These are phyloP conservation scores for Sceliomorpha sp. DNA, from an alignment of 2,888 invertebrate species.

Conservation along the genomic window DNA sequence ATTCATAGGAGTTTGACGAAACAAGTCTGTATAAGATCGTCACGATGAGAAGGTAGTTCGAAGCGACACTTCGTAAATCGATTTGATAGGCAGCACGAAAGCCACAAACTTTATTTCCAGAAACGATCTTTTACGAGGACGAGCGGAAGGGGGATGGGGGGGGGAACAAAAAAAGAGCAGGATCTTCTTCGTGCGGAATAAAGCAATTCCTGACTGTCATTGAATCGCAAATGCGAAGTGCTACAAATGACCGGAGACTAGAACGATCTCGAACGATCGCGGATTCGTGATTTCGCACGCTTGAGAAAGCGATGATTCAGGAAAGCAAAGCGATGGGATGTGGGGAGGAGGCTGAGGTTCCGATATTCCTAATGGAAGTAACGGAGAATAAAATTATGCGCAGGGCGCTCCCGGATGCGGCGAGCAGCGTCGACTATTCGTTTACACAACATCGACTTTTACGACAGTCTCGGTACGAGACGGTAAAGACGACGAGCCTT, in stretches of 20 bases:
- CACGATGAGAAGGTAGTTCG: too few relatives aligned
- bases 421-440: constrained; percentile 47
- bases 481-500: constrained; percentile 47
- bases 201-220: constrained; percentile 31
- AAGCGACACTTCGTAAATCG: too few relatives aligned
- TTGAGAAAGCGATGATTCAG: constrained; percentile 39
- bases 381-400: constrained; percentile 54
- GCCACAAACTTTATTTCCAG: too few relatives aligned
- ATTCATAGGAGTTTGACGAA: too few relatives aligned
- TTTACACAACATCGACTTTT: constrained; percentile 55
- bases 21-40: too few relatives aligned
- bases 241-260: constrained; percentile 23
- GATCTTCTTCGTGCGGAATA: constrained; percentile 16
- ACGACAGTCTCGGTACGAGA: constrained; percentile 51
- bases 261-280: constrained; percentile 16
- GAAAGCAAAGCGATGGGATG: constrained; percentile 43
- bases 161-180: constrained; percentile 6
- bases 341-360: too few relatives aligned
- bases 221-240: constrained; percentile 19
- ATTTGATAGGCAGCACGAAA: constrained; percentile 2
- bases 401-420: constrained; percentile 42
- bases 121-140: constrained; percentile 12
- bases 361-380: constrained; percentile 49
- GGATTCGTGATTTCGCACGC: constrained; percentile 44
- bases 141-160: too few relatives aligned